A percentile compares a stretch with the other conserved stretches of the same genome.
Evolutionary conservation across 2,888 invertebrate species (phyloP).

Genomic region (Rhamnusium bicolor): DNA sequence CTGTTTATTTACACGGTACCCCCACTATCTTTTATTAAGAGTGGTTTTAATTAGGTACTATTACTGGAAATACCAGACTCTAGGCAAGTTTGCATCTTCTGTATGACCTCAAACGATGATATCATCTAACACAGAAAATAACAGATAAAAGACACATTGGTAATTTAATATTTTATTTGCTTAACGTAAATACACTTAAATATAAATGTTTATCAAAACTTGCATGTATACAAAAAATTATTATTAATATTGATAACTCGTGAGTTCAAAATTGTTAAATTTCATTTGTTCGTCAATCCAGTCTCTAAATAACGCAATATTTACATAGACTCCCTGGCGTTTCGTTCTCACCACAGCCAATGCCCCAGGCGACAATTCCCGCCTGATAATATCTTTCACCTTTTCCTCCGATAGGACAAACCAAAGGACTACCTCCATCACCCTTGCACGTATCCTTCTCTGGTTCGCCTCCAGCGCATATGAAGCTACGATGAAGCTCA

Average conservation of each 20-base stretch:
- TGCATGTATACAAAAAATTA: conserved; percentile 19
- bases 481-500: conserved; percentile 79
- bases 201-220: conserved; percentile 13
- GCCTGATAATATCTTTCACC: conserved; percentile 77
- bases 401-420: conserved; percentile 75
- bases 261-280: conserved; percentile 35
- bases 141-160: neutral
- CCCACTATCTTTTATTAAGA: conserved; percentile 10
- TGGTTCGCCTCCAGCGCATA: conserved; percentile 81
- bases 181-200: conserved; percentile 15
- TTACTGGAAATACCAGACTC: conserved; percentile 36
- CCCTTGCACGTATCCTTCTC: conserved; percentile 81
- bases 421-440: conserved; percentile 75
- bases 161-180: neutral
- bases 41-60: neutral
- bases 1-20: conserved; percentile 9
- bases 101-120: conserved; percentile 14
- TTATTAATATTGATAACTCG: conserved; percentile 31
- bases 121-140: conserved; percentile 21
- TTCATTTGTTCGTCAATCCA: conserved; percentile 52
- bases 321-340: conserved; percentile 85
- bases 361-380: conserved; percentile 88
- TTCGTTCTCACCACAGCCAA: conserved; percentile 80
- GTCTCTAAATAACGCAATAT: conserved; percentile 74
- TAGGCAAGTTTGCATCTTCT: conserved; percentile 22